Conservation (phyloP, 2,113 vertebrate species). For the Caretta caretta region DNA sequence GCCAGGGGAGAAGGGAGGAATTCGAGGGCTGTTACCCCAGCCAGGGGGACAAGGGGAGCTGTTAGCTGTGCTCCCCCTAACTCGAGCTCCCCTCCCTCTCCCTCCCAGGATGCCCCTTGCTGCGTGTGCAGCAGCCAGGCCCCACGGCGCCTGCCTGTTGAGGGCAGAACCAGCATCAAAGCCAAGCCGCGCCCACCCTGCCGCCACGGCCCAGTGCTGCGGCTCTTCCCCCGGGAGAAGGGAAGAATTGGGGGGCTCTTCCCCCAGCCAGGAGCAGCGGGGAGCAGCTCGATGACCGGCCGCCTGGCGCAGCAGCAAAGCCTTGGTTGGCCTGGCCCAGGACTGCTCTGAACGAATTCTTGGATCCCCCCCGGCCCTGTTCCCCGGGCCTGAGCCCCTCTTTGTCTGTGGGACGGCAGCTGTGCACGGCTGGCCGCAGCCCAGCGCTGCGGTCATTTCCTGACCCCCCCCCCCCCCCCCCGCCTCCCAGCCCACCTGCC, state of each 20-base stretch:
- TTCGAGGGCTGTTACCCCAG: not conserved
- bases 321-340: not conserved
- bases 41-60: not conserved
- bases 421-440: not conserved
- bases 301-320: constrained; percentile 8
- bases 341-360: not conserved
- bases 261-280: not conserved
- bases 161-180: not conserved
- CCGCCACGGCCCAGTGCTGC: too few species aligned
- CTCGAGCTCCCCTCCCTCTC: not conserved
- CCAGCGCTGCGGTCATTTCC: not conserved
- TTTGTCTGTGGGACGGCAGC: not conserved
- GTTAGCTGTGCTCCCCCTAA: not conserved
- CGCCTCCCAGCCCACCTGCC: not conserved
- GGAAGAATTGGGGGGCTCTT: too few species aligned
- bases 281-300: not conserved
- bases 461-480: not conserved
- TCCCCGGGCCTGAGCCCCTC: not conserved
- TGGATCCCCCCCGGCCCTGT: not conserved
- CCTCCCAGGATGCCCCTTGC: not conserved
- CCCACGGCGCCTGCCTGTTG: not conserved
- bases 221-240: too few species aligned
- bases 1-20: too few species aligned
- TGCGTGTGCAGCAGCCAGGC: too few species aligned
- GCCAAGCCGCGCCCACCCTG: not conserved